phyloP scores from a whole-genome alignment of 1,140 invertebrate species.

The Cataglyphis hispanica region DNA sequence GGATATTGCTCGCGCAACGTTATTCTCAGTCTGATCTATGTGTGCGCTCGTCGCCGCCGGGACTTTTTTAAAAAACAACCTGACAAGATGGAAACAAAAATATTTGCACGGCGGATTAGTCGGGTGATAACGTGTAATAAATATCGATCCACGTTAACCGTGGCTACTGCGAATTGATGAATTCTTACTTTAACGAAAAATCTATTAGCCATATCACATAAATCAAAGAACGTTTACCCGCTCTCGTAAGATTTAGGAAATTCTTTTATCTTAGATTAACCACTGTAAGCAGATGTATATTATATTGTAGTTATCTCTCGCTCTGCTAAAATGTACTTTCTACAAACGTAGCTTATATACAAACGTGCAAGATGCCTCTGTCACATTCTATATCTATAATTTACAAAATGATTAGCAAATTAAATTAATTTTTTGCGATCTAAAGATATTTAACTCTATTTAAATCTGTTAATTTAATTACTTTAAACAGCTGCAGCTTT shows the following conservation, averaged over 20 bases:
- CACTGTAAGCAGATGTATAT: conserved; percentile 40
- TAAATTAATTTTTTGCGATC: conserved; percentile 1
- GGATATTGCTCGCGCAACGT: conserved; percentile 63
- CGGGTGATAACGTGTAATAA: conserved; percentile 34
- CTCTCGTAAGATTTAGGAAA: conserved; percentile 20
- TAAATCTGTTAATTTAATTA: conserved; percentile 57
- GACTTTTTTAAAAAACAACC: conserved; percentile 58
- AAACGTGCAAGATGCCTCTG: conserved; percentile 28
- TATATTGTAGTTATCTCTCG: conserved; percentile 48
- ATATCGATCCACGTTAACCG: conserved; percentile 51
- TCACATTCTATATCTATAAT: conserved; percentile 7
- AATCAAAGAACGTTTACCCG: conserved; percentile 59
- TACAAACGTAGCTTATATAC: conserved; percentile 34
- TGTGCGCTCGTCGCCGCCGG: neutral
- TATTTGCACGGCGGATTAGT: conserved; percentile 41
- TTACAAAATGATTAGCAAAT: conserved; percentile 47
- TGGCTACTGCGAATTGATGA: conserved; percentile 48
- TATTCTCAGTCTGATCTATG: conserved; percentile 67
- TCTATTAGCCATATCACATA: conserved; percentile 59
- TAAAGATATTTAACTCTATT: conserved; percentile 31
- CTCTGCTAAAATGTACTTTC: conserved; percentile 29
- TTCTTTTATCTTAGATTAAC: conserved; percentile 45
- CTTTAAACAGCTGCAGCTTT: conserved; percentile 26
- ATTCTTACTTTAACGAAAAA: conserved; percentile 52
- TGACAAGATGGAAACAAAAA: conserved; percentile 63